These are phyloP conservation scores for Ostrea denselamellosa DNA, from an alignment of 1,140 invertebrate genomes.

Conservation along the genomic window DNA sequence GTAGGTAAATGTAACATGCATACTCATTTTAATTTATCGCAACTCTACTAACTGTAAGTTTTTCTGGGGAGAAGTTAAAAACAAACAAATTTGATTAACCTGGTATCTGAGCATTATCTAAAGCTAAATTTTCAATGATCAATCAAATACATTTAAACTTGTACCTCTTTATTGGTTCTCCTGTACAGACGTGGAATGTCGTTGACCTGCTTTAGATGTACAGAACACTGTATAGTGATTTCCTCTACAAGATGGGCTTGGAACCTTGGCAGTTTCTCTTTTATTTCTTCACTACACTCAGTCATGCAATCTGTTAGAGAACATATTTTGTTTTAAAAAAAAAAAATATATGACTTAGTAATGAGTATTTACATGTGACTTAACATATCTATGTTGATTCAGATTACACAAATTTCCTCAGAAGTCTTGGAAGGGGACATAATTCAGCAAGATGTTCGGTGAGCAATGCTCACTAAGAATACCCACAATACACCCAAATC, in stretches of 20 bases:
- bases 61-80: too few species aligned
- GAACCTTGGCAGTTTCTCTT: constrained; percentile 76
- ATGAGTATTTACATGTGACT: not conserved
- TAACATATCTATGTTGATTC: too few species aligned
- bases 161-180: constrained; percentile 91
- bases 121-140: too few species aligned
- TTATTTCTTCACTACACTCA: constrained; percentile 60
- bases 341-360: not conserved
- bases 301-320: constrained; percentile 65
- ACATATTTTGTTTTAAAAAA: not conserved
- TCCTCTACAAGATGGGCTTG: constrained; percentile 71
- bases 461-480: too few species aligned
- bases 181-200: constrained; percentile 95
- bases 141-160: not conserved
- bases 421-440: too few species aligned
- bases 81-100: too few species aligned
- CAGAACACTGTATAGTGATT: constrained; percentile 74
- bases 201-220: constrained; percentile 83
- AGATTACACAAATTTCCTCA: not conserved
- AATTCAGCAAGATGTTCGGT: too few species aligned
- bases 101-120: too few species aligned
- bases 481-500: too few species aligned
- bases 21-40: too few species aligned
- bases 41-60: too few species aligned
- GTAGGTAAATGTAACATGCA: too few species aligned